Evolutionary conservation across 2,113 vertebrate genomes (phyloP).

Genomic region (Platichthys flesus): DNA sequence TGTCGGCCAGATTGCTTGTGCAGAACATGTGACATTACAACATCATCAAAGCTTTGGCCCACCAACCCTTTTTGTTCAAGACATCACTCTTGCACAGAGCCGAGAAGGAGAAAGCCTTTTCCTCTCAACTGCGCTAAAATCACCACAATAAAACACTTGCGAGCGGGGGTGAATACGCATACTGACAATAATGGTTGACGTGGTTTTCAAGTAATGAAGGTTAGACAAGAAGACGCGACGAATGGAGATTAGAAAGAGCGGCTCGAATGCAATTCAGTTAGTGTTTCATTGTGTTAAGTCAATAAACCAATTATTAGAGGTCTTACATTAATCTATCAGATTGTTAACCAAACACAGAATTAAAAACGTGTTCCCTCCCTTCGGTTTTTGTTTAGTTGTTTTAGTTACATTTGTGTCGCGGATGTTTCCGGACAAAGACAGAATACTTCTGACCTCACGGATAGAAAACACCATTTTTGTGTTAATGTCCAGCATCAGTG

Average conservation of each 20-base stretch:
- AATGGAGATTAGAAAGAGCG: constrained; percentile 39
- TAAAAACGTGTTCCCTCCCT: constrained; percentile 28
- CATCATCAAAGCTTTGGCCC: constrained; percentile 21
- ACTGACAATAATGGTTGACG: constrained; percentile 32
- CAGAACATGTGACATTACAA: constrained; percentile 21
- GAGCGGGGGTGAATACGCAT: constrained; percentile 25
- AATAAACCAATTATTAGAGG: constrained; percentile 55
- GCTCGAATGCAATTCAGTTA: constrained; percentile 39
- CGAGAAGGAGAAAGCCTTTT: constrained; percentile 21
- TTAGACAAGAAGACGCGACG: constrained; percentile 21
- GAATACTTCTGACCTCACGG: constrained; percentile 27
- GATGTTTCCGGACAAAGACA: constrained; percentile 40
- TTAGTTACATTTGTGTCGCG: constrained; percentile 39
- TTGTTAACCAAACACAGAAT: constrained; percentile 63
- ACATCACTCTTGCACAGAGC: constrained; percentile 20
- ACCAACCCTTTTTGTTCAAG: background rate
- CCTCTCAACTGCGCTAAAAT: constrained; percentile 39
- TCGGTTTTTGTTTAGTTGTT: constrained; percentile 25
- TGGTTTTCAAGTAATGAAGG: background rate
- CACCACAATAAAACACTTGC: constrained; percentile 44
- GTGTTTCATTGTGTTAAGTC: constrained; percentile 39
- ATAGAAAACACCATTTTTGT: constrained; percentile 40
- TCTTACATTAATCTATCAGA: constrained; percentile 69
- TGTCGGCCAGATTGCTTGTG: background rate
- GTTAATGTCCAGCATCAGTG: constrained; percentile 59